Base-by-base conservation (phyloP, 2,888 invertebrate genomes). In the Teleogryllus oceanicus region DNA sequence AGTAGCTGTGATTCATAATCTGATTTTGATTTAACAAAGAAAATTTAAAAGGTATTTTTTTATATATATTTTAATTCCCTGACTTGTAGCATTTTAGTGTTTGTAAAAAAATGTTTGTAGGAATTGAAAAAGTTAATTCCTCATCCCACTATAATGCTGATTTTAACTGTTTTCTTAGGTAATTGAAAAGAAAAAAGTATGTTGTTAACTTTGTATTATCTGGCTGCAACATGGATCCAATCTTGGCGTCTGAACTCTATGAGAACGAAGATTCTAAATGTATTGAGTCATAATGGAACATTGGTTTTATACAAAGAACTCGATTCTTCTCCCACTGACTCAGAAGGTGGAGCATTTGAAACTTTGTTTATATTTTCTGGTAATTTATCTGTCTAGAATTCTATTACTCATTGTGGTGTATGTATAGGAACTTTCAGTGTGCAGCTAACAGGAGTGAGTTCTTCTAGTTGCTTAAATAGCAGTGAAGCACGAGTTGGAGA, bases 141-240 rank as follows among this genome's bases (percentile, higher is more conserved):
- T 37, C 5, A 8, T 37, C 37, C 37, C 37, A 37, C 37, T 37
- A 37, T 8, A 37, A 37, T 37, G 37, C 37, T 5, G 1, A 37
- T 37, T 37, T 37, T 37, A 8, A 3, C 24, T 37, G 37, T 37
- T 37, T 37, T 37, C 37, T 5, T 76, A 76, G 76, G 76, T 76
- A n/a, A n/a, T 18, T 12, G 37, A 24, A 37, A 76, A 76, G 21
- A 24, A 76, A n/a, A 13, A n/a, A n/a, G 20, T 21, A 94, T 94
- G 93, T 87, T 95, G 86, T 90, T 95, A 84, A 95, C 95, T 74
- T 88, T 95, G 79, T 94, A 93, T 87, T 95, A 95, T 87, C 92
- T 94, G 88, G 92, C 94, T 85, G 93, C 95, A 85, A 95, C 95
- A 82, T 92, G 94, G 87, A 88, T 94, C 84, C 95, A 94, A 87